Evolutionary conservation across 2,888 invertebrate species (phyloP), one percentile per base, ranked within the genome.

Genomic region (Amphipyra tragopoginis): DNA sequence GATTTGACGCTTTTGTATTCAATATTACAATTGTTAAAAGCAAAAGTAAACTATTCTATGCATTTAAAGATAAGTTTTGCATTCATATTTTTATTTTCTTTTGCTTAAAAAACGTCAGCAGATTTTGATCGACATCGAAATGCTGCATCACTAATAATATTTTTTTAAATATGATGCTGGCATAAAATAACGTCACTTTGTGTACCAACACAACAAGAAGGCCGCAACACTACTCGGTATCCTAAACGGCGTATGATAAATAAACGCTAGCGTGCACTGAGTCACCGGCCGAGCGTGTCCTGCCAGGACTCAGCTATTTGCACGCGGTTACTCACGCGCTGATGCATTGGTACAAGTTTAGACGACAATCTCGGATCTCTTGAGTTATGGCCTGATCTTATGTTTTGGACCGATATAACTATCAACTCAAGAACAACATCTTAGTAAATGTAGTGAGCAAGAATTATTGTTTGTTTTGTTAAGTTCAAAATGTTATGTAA

Each of bases 241-340:
- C 51, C 69, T 65, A 78, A 69, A 60, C 63, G 64, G 54, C 45
- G 63, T 63, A 72, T 65, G 70, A 80, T 79, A 81, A 79, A 84
- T 80, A 80, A 82, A 80, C 76, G 65, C 69, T 81, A 75, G 73
- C 57, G 75, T 29, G 29, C 88, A 64, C 54, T 69, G 90, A 87
- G 70, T 90, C 88, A 91, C 38, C 49, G 60, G 54, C 43, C 72
- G 66, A 69, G 81, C 82, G 83, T 86, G 88, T 91, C 91, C 91
- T 89, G 90, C 84, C 83, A 90, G 91, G 91, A 92, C 83, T 82
- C 75, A 43, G 85, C 85, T 89, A 88, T 90, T 90, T 86, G 77
- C 52, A 80, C 52, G 58, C 80, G 80, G 78, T 91, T 87, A 90
- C 89, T 92, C 91, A 90, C 65, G 79, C 72, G 75, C 82, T 90